Conservation (phyloP, 1,140 invertebrate genomes). For the Plodia interpunctella region DNA sequence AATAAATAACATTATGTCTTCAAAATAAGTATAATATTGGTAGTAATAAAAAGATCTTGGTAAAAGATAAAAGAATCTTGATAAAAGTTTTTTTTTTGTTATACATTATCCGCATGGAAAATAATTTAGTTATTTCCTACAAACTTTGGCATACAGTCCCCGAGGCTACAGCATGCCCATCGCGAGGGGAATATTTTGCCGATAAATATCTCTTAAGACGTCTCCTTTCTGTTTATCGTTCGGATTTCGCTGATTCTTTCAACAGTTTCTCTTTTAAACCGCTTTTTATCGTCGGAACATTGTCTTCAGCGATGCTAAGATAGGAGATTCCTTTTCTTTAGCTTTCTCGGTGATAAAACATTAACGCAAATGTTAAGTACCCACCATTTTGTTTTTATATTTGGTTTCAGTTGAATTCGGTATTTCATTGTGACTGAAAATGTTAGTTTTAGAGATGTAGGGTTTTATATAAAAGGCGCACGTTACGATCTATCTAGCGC, state of each 20-base stretch:
- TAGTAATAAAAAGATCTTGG: too few species aligned
- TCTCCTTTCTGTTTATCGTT: constrained; percentile 61
- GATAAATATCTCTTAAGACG: constrained; percentile 62
- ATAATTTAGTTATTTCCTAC: neutral
- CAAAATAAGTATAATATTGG: too few species aligned
- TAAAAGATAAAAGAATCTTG: too few species aligned
- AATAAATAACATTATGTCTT: too few species aligned
- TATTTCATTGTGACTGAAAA: too few species aligned
- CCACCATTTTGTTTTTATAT: too few species aligned
- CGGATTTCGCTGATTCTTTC: constrained; percentile 58
- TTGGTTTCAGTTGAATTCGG: neutral
- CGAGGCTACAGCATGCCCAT: constrained; percentile 23
- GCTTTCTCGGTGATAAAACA: neutral
- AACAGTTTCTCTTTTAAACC: constrained; percentile 52
- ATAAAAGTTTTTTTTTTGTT: too few species aligned
- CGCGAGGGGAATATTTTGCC: constrained; percentile 52
- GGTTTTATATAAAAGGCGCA: too few species aligned
- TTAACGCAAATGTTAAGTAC: neutral
- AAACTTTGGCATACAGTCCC: neutral
- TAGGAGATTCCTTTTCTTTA: constrained; percentile 10
- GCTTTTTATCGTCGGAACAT: constrained; percentile 33
- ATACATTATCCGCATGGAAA: neutral
- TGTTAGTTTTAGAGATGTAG: too few species aligned
- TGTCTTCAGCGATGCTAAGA: constrained; percentile 22
- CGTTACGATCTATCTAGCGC: too few species aligned